Evolutionary conservation across 2,888 invertebrate genomes (phyloP), one percentile per base, ranked within the genome.

Genomic region (Pheosia tremula): DNA sequence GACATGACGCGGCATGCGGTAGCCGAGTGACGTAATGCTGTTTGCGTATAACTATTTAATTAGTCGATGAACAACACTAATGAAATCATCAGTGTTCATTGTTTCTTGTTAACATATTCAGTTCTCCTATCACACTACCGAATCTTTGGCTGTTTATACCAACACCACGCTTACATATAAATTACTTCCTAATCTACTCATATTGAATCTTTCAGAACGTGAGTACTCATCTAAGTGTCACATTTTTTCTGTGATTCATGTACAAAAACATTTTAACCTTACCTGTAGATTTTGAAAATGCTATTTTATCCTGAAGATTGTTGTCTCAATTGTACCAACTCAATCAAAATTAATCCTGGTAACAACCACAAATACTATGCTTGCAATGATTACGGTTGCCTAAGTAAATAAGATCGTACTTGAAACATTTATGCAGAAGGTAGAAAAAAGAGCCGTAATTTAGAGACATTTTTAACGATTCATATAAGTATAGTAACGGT

Each of bases 1-100:
- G 78, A 79, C 77, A 83, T 79, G 83, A 82, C 82, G 80, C 81
- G 84, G 85, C 88, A 90, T 85, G 87, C 85, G 85, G 86, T 84
- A 82, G 80, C 78, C 66, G 76, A 81, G 81, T 89, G 88, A 90
- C 87, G 87, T 80, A 81, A 82, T 81, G 75, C 75, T 87, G 86
- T 90, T 90, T 89, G 84, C 82, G 82, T 83, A 82, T 76, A 71
- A 66, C 72, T 71, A 79, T 87, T 84, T 84, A 88, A 87, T 86
- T 85, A 87, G 81, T 77, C 74, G 72, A 71, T 78, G 82, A 79
- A 78, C 74, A 79, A 75, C 68, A 67, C 64, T 72, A 82, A 81
- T 87, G 86, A 87, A 85, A 80, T 88, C 85, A 87, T 84, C 80
- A 59, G 60, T 62, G 60, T 65, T 74, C 67, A 75, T 80, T 81